Percentiles rank a stretch among this genome's conserved stretches.
Conservation (phyloP, 64 coral and sea anemone species). For the Trachythela sp. region DNA sequence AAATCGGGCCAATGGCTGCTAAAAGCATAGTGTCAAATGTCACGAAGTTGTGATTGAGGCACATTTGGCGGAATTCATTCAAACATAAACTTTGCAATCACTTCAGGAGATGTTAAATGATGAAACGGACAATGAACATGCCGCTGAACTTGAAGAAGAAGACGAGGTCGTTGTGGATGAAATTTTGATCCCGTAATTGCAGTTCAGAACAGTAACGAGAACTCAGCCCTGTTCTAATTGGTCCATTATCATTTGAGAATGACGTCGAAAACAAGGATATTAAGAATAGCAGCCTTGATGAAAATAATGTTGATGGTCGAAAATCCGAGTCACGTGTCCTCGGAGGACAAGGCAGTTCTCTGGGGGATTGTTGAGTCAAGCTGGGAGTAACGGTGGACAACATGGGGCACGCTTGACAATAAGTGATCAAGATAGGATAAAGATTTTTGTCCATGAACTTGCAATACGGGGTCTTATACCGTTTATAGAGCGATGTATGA, state of each 20-base stretch:
- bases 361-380: constrained; percentile 49
- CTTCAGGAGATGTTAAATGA: background rate
- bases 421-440: constrained; percentile 98
- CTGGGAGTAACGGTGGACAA: constrained; percentile 43
- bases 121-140: constrained; percentile 55
- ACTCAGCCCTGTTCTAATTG: constrained; percentile 82
- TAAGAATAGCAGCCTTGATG: constrained; percentile 16
- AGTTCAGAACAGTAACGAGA: constrained; percentile 41
- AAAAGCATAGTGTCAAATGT: too few species aligned
- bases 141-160: constrained; percentile 49
- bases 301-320: constrained; percentile 22
- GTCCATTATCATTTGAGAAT: constrained; percentile 82
- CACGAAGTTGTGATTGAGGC: too few species aligned
- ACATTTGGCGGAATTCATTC: too few species aligned
- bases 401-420: constrained; percentile 83
- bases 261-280: constrained; percentile 44
- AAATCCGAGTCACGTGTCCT: background rate
- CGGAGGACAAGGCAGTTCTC: constrained; percentile 73
- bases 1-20: too few species aligned
- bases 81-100: too few species aligned
- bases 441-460: constrained; percentile 98
- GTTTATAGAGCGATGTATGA: constrained; percentile 87
- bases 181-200: constrained; percentile 88
- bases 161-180: constrained; percentile 90
- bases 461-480: constrained; percentile 83